These are phyloP conservation scores for Salminus brasiliensis DNA, from an alignment of 2,113 vertebrate genomes.

Conservation along the genomic window DNA sequence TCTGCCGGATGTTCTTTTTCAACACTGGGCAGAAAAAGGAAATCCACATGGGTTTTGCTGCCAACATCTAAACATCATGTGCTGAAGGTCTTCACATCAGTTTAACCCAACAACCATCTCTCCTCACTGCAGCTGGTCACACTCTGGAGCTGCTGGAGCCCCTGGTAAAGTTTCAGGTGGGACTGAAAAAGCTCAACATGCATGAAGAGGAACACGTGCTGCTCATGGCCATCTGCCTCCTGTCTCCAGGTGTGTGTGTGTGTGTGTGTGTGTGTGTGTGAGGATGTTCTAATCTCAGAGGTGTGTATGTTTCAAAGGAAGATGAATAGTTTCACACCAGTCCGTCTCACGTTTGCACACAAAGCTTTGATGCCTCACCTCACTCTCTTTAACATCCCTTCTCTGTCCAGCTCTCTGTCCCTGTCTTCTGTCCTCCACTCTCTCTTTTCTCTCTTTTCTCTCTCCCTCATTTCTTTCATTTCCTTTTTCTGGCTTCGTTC, in stretches of 20 bases:
- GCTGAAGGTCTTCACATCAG: too few species aligned
- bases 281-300: too few species aligned
- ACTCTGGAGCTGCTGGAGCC: constrained; percentile 92
- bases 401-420: constrained; percentile 1
- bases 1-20: too few species aligned
- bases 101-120: too few species aligned
- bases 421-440: too few species aligned
- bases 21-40: too few species aligned
- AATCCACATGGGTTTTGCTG: too few species aligned
- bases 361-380: background rate
- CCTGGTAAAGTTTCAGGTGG: constrained; percentile 93
- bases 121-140: constrained; percentile 83
- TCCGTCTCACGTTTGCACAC: background rate
- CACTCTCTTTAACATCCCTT: background rate
- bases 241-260: constrained; percentile 88
- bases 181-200: constrained; percentile 92
- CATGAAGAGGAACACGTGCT: constrained; percentile 95
- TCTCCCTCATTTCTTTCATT: constrained; percentile 8
- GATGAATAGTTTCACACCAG: background rate
- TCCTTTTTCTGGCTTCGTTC: constrained; percentile 20
- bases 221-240: constrained; percentile 97
- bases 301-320: constrained; percentile 26
- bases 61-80: too few species aligned
- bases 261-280: constrained; percentile 67
- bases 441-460: background rate